Percentiles rank a stretch among this genome's conserved stretches.
phyloP scores from a whole-genome alignment of 2,888 invertebrate species.

The Apeira syringaria region DNA sequence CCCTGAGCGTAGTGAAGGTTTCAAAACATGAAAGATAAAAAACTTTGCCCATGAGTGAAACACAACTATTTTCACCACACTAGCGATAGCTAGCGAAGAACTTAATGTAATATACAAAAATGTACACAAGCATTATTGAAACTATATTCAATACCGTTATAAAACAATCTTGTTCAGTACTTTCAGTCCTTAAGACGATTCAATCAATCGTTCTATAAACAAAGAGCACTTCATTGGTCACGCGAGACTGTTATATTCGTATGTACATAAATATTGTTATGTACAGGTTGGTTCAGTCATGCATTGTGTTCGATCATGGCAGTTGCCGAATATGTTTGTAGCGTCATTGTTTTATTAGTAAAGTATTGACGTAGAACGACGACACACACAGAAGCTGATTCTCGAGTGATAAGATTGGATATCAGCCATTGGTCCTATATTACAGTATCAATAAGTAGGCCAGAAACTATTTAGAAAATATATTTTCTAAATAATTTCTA shows the following conservation, averaged over 20 bases:
- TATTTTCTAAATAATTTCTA: too few relatives aligned
- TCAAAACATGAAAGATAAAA: too few relatives aligned
- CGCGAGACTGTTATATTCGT: constrained; percentile 32
- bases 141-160: background rate
- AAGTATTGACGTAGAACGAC: background rate
- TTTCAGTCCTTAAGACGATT: constrained; percentile 5
- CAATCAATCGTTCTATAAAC: constrained; percentile 23
- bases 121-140: too few relatives aligned
- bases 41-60: too few relatives aligned
- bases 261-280: constrained; percentile 40
- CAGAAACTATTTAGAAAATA: too few relatives aligned
- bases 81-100: too few relatives aligned
- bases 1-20: too few relatives aligned
- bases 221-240: constrained; percentile 40
- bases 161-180: background rate
- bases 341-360: constrained; percentile 6
- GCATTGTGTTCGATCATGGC: constrained; percentile 38
- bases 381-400: background rate
- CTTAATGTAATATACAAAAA: too few relatives aligned
- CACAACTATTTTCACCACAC: too few relatives aligned
- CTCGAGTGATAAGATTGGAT: background rate
- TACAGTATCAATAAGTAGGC: too few relatives aligned
- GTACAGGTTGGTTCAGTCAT: constrained; percentile 30
- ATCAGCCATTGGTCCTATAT: too few relatives aligned
- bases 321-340: constrained; percentile 7